These are phyloP conservation scores for Polypterus senegalus DNA, from an alignment of 2,113 vertebrate species.

Conservation along the genomic window DNA sequence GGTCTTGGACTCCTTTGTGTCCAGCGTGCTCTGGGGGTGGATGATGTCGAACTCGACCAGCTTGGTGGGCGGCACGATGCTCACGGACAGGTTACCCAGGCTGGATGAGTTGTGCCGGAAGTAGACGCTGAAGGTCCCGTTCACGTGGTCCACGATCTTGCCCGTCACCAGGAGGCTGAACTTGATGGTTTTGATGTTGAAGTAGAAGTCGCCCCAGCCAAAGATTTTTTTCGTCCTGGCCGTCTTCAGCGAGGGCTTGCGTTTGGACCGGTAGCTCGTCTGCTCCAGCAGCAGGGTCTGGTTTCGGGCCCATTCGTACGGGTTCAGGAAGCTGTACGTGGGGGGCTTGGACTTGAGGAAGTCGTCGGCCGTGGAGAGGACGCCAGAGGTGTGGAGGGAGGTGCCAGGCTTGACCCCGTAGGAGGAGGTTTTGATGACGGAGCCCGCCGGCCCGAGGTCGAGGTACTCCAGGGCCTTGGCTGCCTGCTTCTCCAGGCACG, in stretches of 20 bases:
- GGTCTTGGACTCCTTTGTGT: constrained; percentile 71
- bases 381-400: constrained; percentile 43
- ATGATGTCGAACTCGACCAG: constrained; percentile 80
- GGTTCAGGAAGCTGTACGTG: constrained; percentile 44
- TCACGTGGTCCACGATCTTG: constrained; percentile 90
- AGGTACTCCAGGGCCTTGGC: constrained; percentile 62
- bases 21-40: constrained; percentile 66
- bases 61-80: constrained; percentile 81
- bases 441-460: constrained; percentile 52
- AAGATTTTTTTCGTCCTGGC: constrained; percentile 89
- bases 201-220: constrained; percentile 95
- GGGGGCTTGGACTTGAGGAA: constrained; percentile 55
- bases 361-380: constrained; percentile 48
- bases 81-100: constrained; percentile 82
- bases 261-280: constrained; percentile 59
- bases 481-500: constrained; percentile 61
- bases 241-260: constrained; percentile 73
- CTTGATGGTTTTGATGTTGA: constrained; percentile 80
- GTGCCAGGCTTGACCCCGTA: constrained; percentile 44
- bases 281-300: constrained; percentile 49
- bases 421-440: constrained; percentile 56
- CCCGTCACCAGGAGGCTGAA: constrained; percentile 71
- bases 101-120: constrained; percentile 95
- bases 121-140: constrained; percentile 92
- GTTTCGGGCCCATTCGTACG: constrained; percentile 59